Percentiles rank a stretch among this genome's conserved stretches.
Evolutionary conservation across 2,888 invertebrate genomes (phyloP).

Genomic region (Bugula neritina): DNA sequence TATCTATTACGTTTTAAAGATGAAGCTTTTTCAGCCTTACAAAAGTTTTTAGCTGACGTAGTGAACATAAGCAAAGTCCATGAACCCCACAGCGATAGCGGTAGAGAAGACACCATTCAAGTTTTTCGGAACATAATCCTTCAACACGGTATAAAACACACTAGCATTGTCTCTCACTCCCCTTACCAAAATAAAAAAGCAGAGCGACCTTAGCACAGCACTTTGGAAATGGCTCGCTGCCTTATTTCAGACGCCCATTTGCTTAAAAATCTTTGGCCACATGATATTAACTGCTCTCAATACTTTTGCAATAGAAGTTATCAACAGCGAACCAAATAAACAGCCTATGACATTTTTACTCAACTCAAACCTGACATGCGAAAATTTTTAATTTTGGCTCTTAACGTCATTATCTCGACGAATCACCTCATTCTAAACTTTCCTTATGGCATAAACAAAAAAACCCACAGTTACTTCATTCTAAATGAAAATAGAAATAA

Average conservation of each 20-base stretch:
- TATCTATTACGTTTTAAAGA: constrained; percentile 31
- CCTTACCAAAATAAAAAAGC: neutral
- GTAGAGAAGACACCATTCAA: neutral
- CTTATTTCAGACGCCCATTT: neutral
- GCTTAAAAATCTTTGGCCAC: neutral
- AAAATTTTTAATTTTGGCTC: neutral
- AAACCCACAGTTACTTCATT: neutral
- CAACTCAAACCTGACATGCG: neutral
- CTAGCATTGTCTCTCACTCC: neutral
- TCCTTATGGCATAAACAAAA: neutral
- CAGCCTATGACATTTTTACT: neutral
- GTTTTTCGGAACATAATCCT: neutral
- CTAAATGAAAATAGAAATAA: neutral
- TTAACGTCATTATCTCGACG: neutral
- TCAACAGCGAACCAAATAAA: neutral
- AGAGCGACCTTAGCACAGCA: neutral
- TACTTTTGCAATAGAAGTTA: neutral
- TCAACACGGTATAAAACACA: neutral
- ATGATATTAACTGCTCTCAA: neutral
- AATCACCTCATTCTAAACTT: neutral
- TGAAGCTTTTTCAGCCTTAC: constrained; percentile 29
- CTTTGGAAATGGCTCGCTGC: constrained; percentile 9
- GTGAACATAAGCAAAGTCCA: neutral
- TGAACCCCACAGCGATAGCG: neutral
- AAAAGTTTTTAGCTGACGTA: constrained; percentile 27